Evolutionary conservation across 2,113 vertebrate species (phyloP).

Genomic region (Mesembrinibis cayennensis): DNA sequence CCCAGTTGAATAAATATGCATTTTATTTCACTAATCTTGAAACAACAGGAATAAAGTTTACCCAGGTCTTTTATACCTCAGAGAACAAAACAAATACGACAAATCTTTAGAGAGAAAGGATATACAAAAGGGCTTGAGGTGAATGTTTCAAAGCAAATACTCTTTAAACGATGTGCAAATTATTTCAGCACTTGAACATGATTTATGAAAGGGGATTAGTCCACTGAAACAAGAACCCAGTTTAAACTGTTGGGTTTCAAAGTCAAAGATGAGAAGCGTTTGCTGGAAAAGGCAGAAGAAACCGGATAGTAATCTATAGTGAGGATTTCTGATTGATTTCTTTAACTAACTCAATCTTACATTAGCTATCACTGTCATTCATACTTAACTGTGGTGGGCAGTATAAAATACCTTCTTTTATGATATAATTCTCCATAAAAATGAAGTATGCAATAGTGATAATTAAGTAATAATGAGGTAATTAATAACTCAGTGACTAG

Average conservation of each 20-base stretch:
- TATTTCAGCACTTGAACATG: constrained; percentile 83
- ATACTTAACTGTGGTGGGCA: constrained; percentile 47
- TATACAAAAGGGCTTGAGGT: constrained; percentile 85
- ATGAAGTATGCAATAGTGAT: constrained; percentile 36
- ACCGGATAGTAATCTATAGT: constrained; percentile 60
- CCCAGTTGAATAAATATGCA: constrained; percentile 83
- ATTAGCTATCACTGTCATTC: constrained; percentile 58
- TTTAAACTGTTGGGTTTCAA: constrained; percentile 81
- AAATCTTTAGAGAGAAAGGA: constrained; percentile 83
- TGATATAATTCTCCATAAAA: constrained; percentile 49
- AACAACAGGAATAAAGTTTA: constrained; percentile 87
- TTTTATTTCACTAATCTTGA: constrained; percentile 87
- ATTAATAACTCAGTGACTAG: constrained; percentile 60
- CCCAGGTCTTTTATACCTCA: constrained; percentile 86
- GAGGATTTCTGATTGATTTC: constrained; percentile 69
- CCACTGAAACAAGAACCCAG: constrained; percentile 80
- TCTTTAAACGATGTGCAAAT: constrained; percentile 87
- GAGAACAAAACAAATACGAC: constrained; percentile 88
- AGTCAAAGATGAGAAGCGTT: constrained; percentile 77
- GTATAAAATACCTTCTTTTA: constrained; percentile 52
- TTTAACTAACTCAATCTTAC: constrained; percentile 45
- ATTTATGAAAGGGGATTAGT: constrained; percentile 85
- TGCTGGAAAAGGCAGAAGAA: constrained; percentile 69
- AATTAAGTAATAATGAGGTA: constrained; percentile 64
- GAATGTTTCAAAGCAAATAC: constrained; percentile 89